Percentiles rank a stretch among this genome's conserved stretches.
Conservation (phyloP, 2,113 vertebrate genomes). For the Pimephales promelas region DNA sequence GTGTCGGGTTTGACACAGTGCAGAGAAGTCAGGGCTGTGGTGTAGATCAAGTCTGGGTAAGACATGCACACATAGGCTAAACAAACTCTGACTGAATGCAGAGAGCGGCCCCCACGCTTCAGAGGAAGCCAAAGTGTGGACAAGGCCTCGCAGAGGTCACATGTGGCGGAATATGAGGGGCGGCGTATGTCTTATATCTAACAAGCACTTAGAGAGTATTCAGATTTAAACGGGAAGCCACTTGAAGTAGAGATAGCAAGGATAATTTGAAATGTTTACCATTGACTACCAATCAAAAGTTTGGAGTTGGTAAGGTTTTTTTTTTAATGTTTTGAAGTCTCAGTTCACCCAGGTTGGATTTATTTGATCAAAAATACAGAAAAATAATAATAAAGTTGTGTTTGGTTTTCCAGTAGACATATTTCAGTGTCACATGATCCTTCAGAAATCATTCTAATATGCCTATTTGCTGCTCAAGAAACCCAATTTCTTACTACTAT, state of each 20-base stretch:
- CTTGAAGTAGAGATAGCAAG: conserved; percentile 6
- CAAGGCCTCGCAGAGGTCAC: conserved; percentile 68
- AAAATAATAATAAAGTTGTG: neutral
- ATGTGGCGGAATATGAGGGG: conserved; percentile 67
- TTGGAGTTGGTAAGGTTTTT: neutral
- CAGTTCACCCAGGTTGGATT: neutral
- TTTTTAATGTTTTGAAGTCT: neutral
- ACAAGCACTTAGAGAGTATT: conserved; percentile 20
- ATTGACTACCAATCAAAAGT: neutral
- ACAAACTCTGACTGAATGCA: conserved; percentile 59
- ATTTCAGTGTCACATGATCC: neutral
- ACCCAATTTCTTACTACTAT: neutral
- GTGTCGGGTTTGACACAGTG: conserved; percentile 47
- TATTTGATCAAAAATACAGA: neutral
- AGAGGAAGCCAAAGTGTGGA: conserved; percentile 68
- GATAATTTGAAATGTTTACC: neutral
- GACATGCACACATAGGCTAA: conserved; percentile 48
- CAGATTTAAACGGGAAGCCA: neutral
- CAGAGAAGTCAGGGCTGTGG: conserved; percentile 50
- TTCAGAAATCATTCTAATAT: neutral
- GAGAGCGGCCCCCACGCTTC: conserved; percentile 60
- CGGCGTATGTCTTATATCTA: conserved; percentile 58
- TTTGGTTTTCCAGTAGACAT: neutral
- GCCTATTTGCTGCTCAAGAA: too few relatives aligned
- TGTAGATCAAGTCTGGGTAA: conserved; percentile 41